These are phyloP conservation scores for Yponomeuta plumbellus DNA, from an alignment of 2,888 invertebrate species.

Conservation along the genomic window DNA sequence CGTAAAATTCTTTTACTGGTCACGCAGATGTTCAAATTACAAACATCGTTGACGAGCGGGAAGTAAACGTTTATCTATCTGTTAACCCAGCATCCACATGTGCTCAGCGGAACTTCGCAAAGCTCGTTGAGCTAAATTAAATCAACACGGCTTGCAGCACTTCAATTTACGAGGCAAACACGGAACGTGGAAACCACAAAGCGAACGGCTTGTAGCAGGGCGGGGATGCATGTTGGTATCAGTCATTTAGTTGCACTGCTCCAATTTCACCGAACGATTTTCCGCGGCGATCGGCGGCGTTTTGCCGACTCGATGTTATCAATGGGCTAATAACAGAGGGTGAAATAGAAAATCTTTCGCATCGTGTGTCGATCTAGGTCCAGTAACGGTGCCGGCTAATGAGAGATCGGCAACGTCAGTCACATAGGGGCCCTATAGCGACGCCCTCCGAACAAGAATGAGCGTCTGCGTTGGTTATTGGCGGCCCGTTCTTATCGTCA, in stretches of 20 bases:
- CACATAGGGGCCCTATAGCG: slow-evolving; percentile 13
- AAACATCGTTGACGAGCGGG: not conserved
- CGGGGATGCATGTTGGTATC: slow-evolving; percentile 51
- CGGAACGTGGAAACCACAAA: slow-evolving; percentile 48
- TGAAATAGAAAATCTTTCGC: slow-evolving; percentile 20
- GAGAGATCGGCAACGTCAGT: slow-evolving; percentile 17
- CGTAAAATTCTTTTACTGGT: slow-evolving; percentile 2
- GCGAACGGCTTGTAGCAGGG: slow-evolving; percentile 39
- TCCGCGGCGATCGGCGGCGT: slow-evolving; percentile 31
- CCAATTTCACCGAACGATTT: slow-evolving; percentile 48
- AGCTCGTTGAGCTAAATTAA: not conserved
- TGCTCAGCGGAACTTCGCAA: not conserved
- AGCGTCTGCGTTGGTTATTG: not conserved
- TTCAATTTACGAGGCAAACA: slow-evolving; percentile 53
- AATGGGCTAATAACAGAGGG: slow-evolving; percentile 29
- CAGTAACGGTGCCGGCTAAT: slow-evolving; percentile 16
- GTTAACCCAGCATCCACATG: not conserved
- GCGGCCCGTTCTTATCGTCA: not conserved
- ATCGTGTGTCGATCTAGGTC: slow-evolving; percentile 17
- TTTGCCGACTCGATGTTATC: slow-evolving; percentile 41
- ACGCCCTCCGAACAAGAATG: slow-evolving; percentile 14
- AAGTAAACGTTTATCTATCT: not conserved
- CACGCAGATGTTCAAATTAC: not conserved
- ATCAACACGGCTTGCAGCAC: slow-evolving; percentile 40
- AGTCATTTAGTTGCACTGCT: slow-evolving; percentile 50